phyloP scores from a whole-genome alignment of 2,113 vertebrate species.

The Psilopogon haemacephalus region DNA sequence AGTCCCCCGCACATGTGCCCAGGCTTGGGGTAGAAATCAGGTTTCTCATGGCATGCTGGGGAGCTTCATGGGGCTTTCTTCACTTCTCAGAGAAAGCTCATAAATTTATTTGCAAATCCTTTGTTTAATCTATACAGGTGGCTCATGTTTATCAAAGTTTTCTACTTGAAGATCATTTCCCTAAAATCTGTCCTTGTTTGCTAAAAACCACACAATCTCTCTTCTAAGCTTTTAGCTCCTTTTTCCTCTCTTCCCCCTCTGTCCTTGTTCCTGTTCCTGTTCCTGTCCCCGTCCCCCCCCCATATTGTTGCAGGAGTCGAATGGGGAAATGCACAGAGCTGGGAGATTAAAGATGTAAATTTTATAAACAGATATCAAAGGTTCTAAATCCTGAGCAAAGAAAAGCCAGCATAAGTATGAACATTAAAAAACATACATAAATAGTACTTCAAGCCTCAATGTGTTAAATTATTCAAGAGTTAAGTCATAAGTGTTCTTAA shows the following conservation, averaged over 20 bases:
- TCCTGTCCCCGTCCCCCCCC: neutral
- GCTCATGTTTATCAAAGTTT: conserved; percentile 41
- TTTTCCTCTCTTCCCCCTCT: neutral
- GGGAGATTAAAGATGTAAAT: conserved; percentile 85
- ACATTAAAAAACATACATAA: conserved; percentile 85
- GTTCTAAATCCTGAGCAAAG: conserved; percentile 81
- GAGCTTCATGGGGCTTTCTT: neutral
- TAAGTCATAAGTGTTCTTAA: conserved; percentile 85
- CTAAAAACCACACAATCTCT: conserved; percentile 15
- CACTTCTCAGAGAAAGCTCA: neutral
- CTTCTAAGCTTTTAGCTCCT: conserved; percentile 19
- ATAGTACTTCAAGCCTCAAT: conserved; percentile 84
- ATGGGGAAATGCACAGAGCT: conserved; percentile 71
- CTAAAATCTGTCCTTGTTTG: conserved; percentile 53
- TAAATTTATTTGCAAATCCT: neutral
- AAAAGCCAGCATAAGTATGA: conserved; percentile 82
- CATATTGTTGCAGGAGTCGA: conserved; percentile 68
- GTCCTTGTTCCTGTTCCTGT: neutral
- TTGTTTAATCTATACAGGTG: conserved; percentile 31
- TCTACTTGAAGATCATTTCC: conserved; percentile 33
- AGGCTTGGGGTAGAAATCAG: accelerated
- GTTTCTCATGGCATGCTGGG: accelerated
- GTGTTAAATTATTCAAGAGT: conserved; percentile 85
- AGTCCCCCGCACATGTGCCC: accelerated
- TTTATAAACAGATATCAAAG: conserved; percentile 85